Base-by-base conservation (phyloP, 2,888 invertebrate genomes). In the Andrena bucephala region DNA sequence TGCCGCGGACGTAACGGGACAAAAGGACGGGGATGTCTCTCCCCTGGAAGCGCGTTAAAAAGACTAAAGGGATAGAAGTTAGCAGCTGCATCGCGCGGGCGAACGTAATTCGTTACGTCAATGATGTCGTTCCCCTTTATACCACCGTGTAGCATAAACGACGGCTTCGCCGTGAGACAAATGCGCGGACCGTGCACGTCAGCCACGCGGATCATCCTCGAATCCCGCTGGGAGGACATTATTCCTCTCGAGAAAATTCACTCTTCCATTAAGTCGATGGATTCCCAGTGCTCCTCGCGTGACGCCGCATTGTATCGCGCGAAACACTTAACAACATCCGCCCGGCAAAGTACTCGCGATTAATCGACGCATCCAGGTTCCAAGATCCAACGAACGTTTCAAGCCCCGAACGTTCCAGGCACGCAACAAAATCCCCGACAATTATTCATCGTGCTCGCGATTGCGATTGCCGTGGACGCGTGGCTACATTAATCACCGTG, bases 401-500 rank as follows among this genome's bases (percentile, higher is more conserved):
- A 0, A 20, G 20, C 20, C 20, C 20, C 20, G 52, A 20, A 24
- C 57, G 8, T 24, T 13, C 13, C 24, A 27, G 1, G 1, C 57
- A 27, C 27, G 27, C 27, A 48, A 71, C 42, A 62, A 50, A 71
- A 24, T 68, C 31, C 10, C 42, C 62, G 8, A n/a, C n/a, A 29
- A 29, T 66, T 29, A 66, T 66, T 68, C 36, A 57, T 57, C 54
- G 54, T 2, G 52, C 29, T 0, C 13, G 50, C 70, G 83, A 85
- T 74, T 72, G 68, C 59, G 66, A 69, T 60, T 66, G 77, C 54
- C 52, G 24, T 16, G 52, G 63, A 63, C 75, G 57, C 52, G 83
- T 63, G 74, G 83, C 74, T 81, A 71, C 85, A 83, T 87, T 81
- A 83, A 87, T 85, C 87, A 76, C 57, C 57, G 65, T 75, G 71